Evolutionary conservation across 2,888 invertebrate genomes (phyloP).

Genomic region (Xiphydria camelus): DNA sequence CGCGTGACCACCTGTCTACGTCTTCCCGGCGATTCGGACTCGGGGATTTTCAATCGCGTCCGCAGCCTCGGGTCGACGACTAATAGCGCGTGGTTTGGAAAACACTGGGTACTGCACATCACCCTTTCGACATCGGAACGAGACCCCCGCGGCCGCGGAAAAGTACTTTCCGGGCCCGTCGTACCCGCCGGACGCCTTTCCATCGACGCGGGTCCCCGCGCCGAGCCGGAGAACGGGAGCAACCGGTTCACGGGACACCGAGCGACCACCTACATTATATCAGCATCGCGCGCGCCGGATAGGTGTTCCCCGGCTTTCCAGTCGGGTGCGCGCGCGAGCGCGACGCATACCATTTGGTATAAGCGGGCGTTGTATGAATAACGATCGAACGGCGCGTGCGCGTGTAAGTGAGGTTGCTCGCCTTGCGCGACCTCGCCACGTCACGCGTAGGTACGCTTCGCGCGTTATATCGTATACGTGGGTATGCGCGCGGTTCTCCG

Average conservation of each 20-base stretch:
- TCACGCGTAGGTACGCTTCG: conserved; percentile 27
- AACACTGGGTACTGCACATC: too few species aligned
- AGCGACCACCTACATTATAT: conserved; percentile 18
- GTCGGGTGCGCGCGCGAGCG: conserved; percentile 8
- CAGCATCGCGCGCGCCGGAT: conserved; percentile 17
- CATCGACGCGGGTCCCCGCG: conserved; percentile 31
- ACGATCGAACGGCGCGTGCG: background rate
- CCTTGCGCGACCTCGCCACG: conserved; percentile 46
- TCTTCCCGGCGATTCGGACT: too few species aligned
- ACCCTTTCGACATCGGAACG: too few species aligned
- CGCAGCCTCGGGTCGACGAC: too few species aligned
- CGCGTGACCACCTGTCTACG: too few species aligned
- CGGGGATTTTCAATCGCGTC: too few species aligned
- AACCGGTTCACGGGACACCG: conserved; percentile 40
- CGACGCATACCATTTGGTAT: background rate
- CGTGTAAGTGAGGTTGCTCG: conserved; percentile 39
- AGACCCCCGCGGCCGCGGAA: too few species aligned
- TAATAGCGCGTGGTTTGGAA: too few species aligned
- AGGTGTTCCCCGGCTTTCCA: conserved; percentile 32
- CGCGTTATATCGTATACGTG: too few species aligned
- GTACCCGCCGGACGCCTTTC: conserved; percentile 39
- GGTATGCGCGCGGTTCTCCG: too few species aligned
- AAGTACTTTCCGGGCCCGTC: too few species aligned
- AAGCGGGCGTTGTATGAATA: background rate
- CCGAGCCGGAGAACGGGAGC: conserved; percentile 38